These are phyloP conservation scores for Craseonycteris thonglongyai DNA, from an alignment of 2,113 vertebrate genomes.

Conservation along the genomic window DNA sequence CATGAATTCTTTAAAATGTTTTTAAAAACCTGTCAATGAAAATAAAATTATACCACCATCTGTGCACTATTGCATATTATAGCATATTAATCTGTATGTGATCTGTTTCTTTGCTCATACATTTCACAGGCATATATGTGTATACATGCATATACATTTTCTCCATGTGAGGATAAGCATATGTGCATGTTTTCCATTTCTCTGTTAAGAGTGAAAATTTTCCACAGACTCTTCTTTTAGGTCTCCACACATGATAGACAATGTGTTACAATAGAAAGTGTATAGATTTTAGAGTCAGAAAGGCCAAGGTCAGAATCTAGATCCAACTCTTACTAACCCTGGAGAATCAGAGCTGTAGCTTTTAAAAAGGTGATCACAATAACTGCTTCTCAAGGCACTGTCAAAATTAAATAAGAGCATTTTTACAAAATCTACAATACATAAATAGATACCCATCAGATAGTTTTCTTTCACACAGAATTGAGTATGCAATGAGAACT, in stretches of 20 bases:
- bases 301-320: neutral
- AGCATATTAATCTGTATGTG: neutral
- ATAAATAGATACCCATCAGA: neutral
- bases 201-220: neutral
- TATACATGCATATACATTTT: neutral
- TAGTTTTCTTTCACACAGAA: neutral
- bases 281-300: neutral
- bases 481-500: neutral
- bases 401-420: neutral
- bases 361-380: neutral
- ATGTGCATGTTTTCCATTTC: neutral
- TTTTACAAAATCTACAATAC: neutral
- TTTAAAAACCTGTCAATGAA: neutral
- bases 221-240: neutral
- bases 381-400: neutral
- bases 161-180: neutral
- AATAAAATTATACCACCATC: neutral
- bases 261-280: neutral
- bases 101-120: neutral
- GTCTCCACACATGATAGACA: neutral
- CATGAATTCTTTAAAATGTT: neutral
- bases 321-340: neutral
- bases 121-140: neutral
- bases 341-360: neutral
- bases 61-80: neutral